A percentile compares a stretch with the other conserved stretches of the same genome.
Conservation (phyloP, 1,140 invertebrate species). For the Drosophila aff. region DNA sequence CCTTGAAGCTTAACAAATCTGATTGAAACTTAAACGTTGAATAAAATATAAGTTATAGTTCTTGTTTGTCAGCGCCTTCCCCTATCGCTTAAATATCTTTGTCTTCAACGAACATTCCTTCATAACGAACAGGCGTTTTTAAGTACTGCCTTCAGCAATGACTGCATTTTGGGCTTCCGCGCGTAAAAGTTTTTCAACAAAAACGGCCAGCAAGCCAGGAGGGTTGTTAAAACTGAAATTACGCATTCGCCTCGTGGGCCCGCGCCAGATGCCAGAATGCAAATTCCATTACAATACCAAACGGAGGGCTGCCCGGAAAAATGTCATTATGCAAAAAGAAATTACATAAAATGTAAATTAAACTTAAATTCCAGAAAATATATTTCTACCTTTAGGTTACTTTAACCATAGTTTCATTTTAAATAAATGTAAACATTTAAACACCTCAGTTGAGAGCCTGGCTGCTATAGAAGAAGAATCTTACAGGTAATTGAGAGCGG, state of each 20-base stretch:
- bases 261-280: conserved; percentile 44
- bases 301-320: neutral
- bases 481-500: conserved; percentile 1
- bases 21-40: neutral
- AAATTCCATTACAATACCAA: conserved; percentile 47
- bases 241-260: conserved; percentile 51
- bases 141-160: neutral
- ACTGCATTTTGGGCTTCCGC: conserved; percentile 1
- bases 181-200: conserved; percentile 7
- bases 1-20: neutral
- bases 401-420: conserved; percentile 24
- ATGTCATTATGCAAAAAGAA: conserved; percentile 45
- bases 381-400: conserved; percentile 19
- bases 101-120: neutral
- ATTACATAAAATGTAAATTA: conserved; percentile 56
- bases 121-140: neutral
- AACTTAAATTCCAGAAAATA: conserved; percentile 35
- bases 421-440: neutral
- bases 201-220: conserved; percentile 2
- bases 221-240: conserved; percentile 30
- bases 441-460: neutral
- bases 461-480: neutral
- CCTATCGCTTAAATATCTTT: neutral
- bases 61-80: neutral
- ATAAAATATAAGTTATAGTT: neutral